These are phyloP conservation scores for Cyprinodon tularosa DNA, from an alignment of 2,113 vertebrate genomes.

Conservation along the genomic window DNA sequence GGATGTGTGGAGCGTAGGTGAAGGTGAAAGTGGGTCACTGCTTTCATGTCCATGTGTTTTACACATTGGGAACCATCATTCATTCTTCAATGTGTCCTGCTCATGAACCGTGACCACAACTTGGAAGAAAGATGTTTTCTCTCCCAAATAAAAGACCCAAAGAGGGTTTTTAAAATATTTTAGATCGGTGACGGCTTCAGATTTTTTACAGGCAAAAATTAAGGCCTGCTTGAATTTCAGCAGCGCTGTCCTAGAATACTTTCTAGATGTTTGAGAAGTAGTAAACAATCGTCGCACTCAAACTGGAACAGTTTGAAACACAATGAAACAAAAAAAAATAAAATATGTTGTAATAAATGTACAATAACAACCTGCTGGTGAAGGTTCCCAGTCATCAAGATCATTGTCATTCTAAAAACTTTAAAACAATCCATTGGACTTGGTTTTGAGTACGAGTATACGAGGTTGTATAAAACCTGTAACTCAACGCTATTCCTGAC, in stretches of 20 bases:
- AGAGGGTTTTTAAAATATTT: background rate
- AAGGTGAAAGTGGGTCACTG: conserved; percentile 19
- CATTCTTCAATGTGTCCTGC: background rate
- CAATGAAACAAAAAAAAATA: background rate
- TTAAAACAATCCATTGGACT: too few relatives aligned
- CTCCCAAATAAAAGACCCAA: background rate
- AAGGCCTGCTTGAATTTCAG: background rate
- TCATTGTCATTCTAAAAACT: too few relatives aligned
- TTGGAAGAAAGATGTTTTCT: background rate
- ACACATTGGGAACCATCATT: conserved; percentile 7
- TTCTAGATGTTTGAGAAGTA: too few relatives aligned
- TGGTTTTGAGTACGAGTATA: too few relatives aligned
- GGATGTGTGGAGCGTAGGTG: conserved; percentile 12
- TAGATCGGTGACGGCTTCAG: background rate
- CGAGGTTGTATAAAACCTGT: too few relatives aligned
- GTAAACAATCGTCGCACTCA: too few relatives aligned
- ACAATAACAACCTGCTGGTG: background rate
- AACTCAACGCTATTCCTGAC: too few relatives aligned
- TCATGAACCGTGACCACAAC: background rate
- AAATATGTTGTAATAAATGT: background rate
- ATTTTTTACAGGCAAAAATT: background rate
- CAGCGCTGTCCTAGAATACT: background rate
- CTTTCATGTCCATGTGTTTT: conserved; percentile 5
- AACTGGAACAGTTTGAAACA: background rate
- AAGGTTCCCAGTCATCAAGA: too few relatives aligned